A percentile compares a stretch with the other conserved stretches of the same genome.
These are phyloP conservation scores for Odontomachus brunneus DNA, from an alignment of 1,140 invertebrate genomes.

Conservation along the genomic window DNA sequence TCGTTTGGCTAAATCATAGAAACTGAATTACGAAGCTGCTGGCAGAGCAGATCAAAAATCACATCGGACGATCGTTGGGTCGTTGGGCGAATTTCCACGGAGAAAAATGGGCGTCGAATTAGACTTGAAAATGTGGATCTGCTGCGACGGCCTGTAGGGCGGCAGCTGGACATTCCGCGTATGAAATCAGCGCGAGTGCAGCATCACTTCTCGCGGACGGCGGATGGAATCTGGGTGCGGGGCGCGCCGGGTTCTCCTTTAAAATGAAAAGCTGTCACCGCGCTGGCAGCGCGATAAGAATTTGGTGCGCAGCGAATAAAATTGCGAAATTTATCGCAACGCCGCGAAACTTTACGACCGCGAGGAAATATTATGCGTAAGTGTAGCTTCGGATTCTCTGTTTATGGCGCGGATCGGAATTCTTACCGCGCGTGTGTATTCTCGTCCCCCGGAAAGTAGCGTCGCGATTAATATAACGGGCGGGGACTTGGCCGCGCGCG, in stretches of 20 bases:
- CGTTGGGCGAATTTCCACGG: too few species aligned
- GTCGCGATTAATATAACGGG: slow-evolving; percentile 55
- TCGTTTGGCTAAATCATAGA: too few species aligned
- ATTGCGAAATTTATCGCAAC: slow-evolving; percentile 42
- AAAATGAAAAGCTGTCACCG: slow-evolving; percentile 56
- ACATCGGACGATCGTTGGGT: too few species aligned
- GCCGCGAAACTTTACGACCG: slow-evolving; percentile 48
- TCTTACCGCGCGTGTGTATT: slow-evolving; percentile 25
- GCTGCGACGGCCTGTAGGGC: background rate
- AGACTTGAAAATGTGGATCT: background rate
- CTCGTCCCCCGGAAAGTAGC: slow-evolving; percentile 5
- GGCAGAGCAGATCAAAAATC: too few species aligned
- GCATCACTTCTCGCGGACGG: too few species aligned
- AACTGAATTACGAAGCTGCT: too few species aligned
- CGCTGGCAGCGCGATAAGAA: slow-evolving; percentile 42
- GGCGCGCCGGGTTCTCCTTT: background rate
- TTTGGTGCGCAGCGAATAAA: slow-evolving; percentile 44
- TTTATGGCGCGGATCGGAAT: slow-evolving; percentile 54
- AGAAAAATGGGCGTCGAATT: background rate
- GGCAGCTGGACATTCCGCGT: background rate
- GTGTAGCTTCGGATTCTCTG: slow-evolving; percentile 54
- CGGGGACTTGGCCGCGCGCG: background rate
- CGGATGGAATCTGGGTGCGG: slow-evolving; percentile 55
- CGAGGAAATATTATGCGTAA: slow-evolving; percentile 56
- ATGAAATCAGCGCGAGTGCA: background rate